Base-by-base conservation (phyloP, 2,888 invertebrate species). In the Plagodis pulveraria region DNA sequence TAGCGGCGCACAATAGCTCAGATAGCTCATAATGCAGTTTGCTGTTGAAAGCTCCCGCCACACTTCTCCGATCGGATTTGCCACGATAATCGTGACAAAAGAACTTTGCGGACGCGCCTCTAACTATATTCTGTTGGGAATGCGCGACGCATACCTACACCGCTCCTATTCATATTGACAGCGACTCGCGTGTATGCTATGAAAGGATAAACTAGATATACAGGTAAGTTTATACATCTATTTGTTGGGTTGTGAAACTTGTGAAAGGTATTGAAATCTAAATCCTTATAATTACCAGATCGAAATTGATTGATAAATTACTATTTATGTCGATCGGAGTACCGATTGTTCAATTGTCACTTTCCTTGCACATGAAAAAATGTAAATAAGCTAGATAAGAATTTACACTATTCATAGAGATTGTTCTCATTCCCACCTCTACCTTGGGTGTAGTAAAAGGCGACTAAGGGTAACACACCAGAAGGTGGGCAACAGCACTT, bases 21-120 rank as follows among this genome's bases (percentile, higher is more conserved):
- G 91, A 91, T 90, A 89, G 83, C 88, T 89, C 85, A 89, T 89
- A 91, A 91, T 91, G 88, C 90, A 91, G 91, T 91, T 90, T 87
- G 86, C 87, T 82, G 83, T 86, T 87, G 87, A 88, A 89, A 87
- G 88, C 87, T 75, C 75, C 80, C 83, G 86, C 87, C 85, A 88
- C 86, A 87, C 89, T 89, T 88, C 88, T 86, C 78, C 86, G 89
- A 92, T 92, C 90, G 91, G 91, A 90, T 91, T 90, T 87, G 85
- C 89, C 85, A 80, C 83, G 91, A 91, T 91, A 91, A 91, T 91
- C 89, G 86, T 83, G 85, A 91, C 91, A 91, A 91, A 91, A 91
- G 91, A 91, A 91, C 91, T 91, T 89, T 88, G 86, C 80, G 77
- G 83, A 81, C 82, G 70, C 76, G 72, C 72, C 69, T 57, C 58